phyloP scores from a whole-genome alignment of 2,888 invertebrate genomes.

The Oxycera nigricornis region DNA sequence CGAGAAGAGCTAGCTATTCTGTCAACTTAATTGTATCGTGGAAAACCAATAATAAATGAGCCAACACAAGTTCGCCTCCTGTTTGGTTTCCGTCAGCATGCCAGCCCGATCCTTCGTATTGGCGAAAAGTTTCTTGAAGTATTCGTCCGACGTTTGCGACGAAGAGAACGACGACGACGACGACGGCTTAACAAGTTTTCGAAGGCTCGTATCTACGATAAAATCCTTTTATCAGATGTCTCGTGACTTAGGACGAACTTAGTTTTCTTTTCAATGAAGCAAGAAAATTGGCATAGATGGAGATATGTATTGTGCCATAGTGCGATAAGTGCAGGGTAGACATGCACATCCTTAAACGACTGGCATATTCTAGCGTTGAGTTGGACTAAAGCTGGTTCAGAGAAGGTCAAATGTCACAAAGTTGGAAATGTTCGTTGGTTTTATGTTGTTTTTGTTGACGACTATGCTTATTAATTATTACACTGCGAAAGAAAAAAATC shows the following conservation, averaged over 20 bases:
- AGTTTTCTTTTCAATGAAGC: neutral
- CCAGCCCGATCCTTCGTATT: no score
- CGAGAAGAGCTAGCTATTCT: neutral
- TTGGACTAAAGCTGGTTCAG: no score
- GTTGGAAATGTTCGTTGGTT: no score
- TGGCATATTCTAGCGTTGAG: no score
- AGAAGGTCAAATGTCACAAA: no score
- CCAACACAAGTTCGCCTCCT: conserved; percentile 12
- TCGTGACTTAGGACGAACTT: neutral
- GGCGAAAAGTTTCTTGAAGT: neutral
- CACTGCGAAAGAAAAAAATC: no score
- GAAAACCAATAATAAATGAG: conserved; percentile 29
- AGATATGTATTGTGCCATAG: neutral
- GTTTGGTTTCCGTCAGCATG: neutral
- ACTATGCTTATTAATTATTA: no score
- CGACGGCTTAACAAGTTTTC: no score
- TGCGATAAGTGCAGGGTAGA: neutral
- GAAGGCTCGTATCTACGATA: neutral
- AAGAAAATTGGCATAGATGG: neutral
- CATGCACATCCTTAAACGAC: neutral
- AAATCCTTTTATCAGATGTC: conserved; percentile 6
- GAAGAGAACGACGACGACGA: neutral
- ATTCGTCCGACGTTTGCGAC: neutral
- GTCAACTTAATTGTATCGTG: conserved; percentile 22
- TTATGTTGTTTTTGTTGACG: no score